Evolutionary conservation across 2,797 vertebrate species (phyloP).

Genomic region (Protosalanx chinensis): DNA sequence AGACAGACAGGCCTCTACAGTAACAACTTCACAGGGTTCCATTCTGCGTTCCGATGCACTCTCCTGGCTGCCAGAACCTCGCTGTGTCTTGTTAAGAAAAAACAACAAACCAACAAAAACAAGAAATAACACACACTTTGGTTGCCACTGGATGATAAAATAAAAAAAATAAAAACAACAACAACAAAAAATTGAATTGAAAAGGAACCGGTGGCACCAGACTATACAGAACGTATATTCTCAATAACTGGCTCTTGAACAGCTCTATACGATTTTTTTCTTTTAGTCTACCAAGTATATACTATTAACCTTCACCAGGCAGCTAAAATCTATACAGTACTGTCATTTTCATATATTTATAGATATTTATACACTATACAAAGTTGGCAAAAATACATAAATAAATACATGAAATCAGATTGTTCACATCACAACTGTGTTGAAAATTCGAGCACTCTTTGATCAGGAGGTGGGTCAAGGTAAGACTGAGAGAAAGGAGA

Average conservation of each 20-base stretch:
- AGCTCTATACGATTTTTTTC: slow-evolving; percentile 71
- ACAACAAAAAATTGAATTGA: slow-evolving; percentile 66
- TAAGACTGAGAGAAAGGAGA: slow-evolving; percentile 56
- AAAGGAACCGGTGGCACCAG: slow-evolving; percentile 66
- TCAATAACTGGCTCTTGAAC: slow-evolving; percentile 77
- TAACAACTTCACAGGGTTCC: slow-evolving; percentile 62
- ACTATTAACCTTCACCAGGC: slow-evolving; percentile 78
- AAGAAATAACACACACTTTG: slow-evolving; percentile 64
- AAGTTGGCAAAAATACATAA: slow-evolving; percentile 82
- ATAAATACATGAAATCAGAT: slow-evolving; percentile 78
- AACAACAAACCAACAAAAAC: slow-evolving; percentile 51
- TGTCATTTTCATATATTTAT: slow-evolving; percentile 81
- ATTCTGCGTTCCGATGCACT: slow-evolving; percentile 76
- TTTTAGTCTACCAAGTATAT: slow-evolving; percentile 79
- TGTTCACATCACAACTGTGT: slow-evolving; percentile 77
- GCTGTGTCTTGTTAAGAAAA: slow-evolving; percentile 69
- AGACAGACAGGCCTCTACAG: slow-evolving; percentile 1
- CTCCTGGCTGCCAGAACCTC: slow-evolving; percentile 79
- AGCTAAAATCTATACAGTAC: slow-evolving; percentile 86
- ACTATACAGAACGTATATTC: slow-evolving; percentile 74
- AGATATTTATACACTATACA: slow-evolving; percentile 86
- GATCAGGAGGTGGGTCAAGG: slow-evolving; percentile 60
- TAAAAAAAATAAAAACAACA: slow-evolving; percentile 38
- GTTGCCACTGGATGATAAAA: slow-evolving; percentile 69
- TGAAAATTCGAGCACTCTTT: slow-evolving; percentile 72